Conservation (phyloP, 2,797 vertebrate genomes). For the Myotis myotis region DNA sequence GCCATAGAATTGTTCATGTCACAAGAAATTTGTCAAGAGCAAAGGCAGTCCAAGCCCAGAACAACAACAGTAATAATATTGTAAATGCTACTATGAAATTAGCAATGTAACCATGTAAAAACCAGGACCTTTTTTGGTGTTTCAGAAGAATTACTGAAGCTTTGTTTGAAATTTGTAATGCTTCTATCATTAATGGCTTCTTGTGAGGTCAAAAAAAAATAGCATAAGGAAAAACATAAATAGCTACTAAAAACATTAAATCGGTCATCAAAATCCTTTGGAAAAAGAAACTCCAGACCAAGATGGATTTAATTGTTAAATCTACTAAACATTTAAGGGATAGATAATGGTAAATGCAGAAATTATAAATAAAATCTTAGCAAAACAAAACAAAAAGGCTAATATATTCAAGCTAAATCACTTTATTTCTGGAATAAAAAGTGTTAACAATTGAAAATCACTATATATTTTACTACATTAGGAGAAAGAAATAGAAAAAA, state of each 20-base stretch:
- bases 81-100: too few species aligned
- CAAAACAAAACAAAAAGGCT: not conserved
- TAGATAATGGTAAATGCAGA: not conserved
- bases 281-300: not conserved
- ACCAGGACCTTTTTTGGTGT: too few species aligned
- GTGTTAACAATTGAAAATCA: not conserved
- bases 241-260: not conserved
- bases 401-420: not conserved
- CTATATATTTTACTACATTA: not conserved
- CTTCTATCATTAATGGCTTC: too few species aligned
- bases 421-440: not conserved
- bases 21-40: too few species aligned
- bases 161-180: too few species aligned
- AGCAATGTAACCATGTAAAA: too few species aligned
- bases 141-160: too few species aligned
- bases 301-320: not conserved
- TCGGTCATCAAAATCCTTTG: not conserved
- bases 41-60: too few species aligned
- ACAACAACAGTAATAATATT: too few species aligned
- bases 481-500: not conserved
- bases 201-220: not conserved
- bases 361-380: not conserved
- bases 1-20: too few species aligned
- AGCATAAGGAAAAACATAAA: not conserved
- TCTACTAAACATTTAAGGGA: not conserved